Base-by-base conservation (phyloP, 2,113 vertebrate species). In the Eudyptes chrysolophus region DNA sequence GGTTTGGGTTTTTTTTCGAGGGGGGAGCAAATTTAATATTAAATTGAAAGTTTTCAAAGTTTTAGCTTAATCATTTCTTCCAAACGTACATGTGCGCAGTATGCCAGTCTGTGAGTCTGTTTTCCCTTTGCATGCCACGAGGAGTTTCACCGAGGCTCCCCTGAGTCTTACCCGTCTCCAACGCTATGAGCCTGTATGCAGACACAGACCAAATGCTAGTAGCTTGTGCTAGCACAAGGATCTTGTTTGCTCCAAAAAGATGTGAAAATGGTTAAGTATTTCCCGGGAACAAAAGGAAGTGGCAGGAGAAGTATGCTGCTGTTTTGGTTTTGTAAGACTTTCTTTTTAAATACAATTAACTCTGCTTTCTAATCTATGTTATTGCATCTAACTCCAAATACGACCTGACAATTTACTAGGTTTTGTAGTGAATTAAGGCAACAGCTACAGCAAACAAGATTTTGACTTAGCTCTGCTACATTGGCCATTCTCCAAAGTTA, bases 141-240 rank as follows among this genome's bases (percentile, higher is more conserved):
- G 24, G 75, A 58, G 20, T 48, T 81, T 58, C 29, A 51, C 1
- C 2, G 10, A 48, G 11, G 8, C 12, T 84, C 30, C 48, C 24
- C 12, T 13, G 44, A 42, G n/a, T 14, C 51, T 34, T 60, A 34
- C 13, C 14, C 16, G 4, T 19, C 30, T 60, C 46, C 57, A 84
- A 7, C 0, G 0, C 52, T 38, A 26, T 10, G 24, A 66, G 42
- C 12, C 11, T 29, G 3, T 32, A 11, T 34, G 7, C n/a, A 88
- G 55, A 64, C 32, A 65, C 30, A 61, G 7, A 48, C 9, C 61
- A 71, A 66, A 34, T 17, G 11, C 17, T 16, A 20, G n/a, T 16
- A 24, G 60, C 46, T 65, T 66, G 14, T 25, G 46, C 19, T 76
- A 42, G 40, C n/a, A 72, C 27, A 27, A 34, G 15, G n/a, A 46